Percentiles rank a stretch among this genome's conserved stretches.
phyloP scores from a whole-genome alignment of 2,888 invertebrate genomes.

The Drosophila quinaria region DNA sequence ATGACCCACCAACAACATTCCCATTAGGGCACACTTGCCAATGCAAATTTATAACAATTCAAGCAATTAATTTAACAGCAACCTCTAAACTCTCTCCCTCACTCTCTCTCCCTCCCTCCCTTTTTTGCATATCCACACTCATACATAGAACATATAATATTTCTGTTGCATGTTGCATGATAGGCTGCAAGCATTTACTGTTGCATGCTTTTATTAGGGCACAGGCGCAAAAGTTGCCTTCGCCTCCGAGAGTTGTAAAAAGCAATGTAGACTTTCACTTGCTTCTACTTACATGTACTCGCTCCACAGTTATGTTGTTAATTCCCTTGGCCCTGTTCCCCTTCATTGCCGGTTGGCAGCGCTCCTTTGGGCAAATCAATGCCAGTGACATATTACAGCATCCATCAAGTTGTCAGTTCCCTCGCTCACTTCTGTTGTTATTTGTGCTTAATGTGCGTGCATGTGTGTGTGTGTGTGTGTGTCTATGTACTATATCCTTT shows the following conservation, averaged over 20 bases:
- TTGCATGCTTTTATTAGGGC: conserved; percentile 28
- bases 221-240: conserved; percentile 24
- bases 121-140: background rate
- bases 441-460: conserved; percentile 46
- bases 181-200: conserved; percentile 28
- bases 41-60: conserved; percentile 46
- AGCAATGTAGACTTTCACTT: conserved; percentile 44
- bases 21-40: conserved; percentile 19
- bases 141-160: background rate
- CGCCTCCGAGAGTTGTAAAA: conserved; percentile 18
- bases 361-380: conserved; percentile 68
- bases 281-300: conserved; percentile 7
- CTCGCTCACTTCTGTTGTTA: conserved; percentile 31
- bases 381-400: conserved; percentile 79
- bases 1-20: background rate
- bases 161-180: conserved; percentile 21
- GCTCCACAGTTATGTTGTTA: conserved; percentile 14
- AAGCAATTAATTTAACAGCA: conserved; percentile 55
- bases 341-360: background rate
- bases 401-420: conserved; percentile 72
- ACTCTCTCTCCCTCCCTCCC: too few relatives aligned
- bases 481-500: conserved; percentile 56
- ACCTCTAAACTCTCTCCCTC: background rate
- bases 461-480: conserved; percentile 2
- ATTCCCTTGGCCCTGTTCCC: conserved; percentile 2